These are phyloP conservation scores for Psylliodes chrysocephalus DNA, from an alignment of 2,888 invertebrate species.

Conservation along the genomic window DNA sequence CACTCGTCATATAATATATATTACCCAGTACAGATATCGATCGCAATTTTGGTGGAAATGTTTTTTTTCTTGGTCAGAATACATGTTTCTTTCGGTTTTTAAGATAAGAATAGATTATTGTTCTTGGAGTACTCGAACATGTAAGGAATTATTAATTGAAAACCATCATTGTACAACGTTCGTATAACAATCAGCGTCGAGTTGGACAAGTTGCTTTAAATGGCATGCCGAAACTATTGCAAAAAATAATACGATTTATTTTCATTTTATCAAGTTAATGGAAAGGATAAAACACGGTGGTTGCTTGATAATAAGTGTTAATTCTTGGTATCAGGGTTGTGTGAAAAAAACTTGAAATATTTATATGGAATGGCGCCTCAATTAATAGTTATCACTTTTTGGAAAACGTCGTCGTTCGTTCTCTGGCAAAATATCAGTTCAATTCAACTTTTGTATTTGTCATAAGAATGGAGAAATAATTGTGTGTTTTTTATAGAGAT, in stretches of 20 bases:
- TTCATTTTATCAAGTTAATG: neutral
- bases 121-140: neutral
- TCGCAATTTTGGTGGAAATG: too few relatives aligned
- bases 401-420: too few relatives aligned
- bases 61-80: neutral
- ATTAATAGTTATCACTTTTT: too few relatives aligned
- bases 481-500: too few relatives aligned
- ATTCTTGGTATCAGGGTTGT: too few relatives aligned
- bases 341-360: too few relatives aligned
- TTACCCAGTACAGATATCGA: too few relatives aligned
- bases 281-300: neutral
- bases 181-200: neutral
- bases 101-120: constrained; percentile 1
- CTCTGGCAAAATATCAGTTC: too few relatives aligned
- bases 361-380: too few relatives aligned
- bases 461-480: too few relatives aligned
- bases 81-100: neutral
- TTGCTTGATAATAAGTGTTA: neutral
- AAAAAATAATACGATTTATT: neutral
- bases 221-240: neutral
- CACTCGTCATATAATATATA: too few relatives aligned
- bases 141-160: neutral
- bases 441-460: too few relatives aligned
- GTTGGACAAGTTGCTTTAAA: neutral
- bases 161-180: neutral